Percentiles rank a stretch among this genome's conserved stretches.
Evolutionary conservation across 2,113 vertebrate genomes (phyloP).

Genomic region (Percopsis transmontana): DNA sequence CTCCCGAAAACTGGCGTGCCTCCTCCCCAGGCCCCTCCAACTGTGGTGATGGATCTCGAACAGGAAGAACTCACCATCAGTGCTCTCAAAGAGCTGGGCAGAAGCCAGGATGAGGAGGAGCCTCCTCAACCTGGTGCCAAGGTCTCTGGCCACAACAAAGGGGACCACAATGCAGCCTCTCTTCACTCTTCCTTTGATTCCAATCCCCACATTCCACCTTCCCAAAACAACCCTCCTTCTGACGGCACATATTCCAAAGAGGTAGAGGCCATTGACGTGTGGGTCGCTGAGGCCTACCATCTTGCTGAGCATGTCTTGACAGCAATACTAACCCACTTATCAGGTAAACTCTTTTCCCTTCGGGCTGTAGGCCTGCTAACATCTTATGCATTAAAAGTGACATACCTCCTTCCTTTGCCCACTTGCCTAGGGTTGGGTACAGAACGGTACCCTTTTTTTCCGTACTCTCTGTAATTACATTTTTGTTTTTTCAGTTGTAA

Average conservation of each 20-base stretch:
- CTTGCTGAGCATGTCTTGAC: constrained; percentile 82
- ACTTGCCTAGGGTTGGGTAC: no score
- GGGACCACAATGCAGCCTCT: constrained; percentile 13
- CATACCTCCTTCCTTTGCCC: background rate
- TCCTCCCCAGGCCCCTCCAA: constrained; percentile 41
- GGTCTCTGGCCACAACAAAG: constrained; percentile 3
- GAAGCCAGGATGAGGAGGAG: constrained; percentile 66
- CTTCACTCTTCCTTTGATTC: constrained; percentile 35
- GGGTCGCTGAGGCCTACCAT: constrained; percentile 81
- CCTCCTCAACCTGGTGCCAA: no score
- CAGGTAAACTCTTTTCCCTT: constrained; percentile 81
- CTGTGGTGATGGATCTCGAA: constrained; percentile 76
- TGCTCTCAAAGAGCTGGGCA: constrained; percentile 80
- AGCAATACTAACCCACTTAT: constrained; percentile 83
- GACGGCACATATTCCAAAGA: constrained; percentile 69
- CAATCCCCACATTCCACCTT: constrained; percentile 26
- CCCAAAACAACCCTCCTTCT: constrained; percentile 42
- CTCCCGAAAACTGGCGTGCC: constrained; percentile 16
- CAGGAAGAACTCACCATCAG: constrained; percentile 84
- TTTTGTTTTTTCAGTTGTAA: no score
- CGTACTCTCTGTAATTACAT: no score
- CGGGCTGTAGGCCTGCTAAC: constrained; percentile 69
- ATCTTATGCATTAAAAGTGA: constrained; percentile 54
- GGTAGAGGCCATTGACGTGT: constrained; percentile 77
- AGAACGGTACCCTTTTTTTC: no score